Evolutionary conservation across 2,888 invertebrate genomes (phyloP).

Genomic region (Mythimna impura): DNA sequence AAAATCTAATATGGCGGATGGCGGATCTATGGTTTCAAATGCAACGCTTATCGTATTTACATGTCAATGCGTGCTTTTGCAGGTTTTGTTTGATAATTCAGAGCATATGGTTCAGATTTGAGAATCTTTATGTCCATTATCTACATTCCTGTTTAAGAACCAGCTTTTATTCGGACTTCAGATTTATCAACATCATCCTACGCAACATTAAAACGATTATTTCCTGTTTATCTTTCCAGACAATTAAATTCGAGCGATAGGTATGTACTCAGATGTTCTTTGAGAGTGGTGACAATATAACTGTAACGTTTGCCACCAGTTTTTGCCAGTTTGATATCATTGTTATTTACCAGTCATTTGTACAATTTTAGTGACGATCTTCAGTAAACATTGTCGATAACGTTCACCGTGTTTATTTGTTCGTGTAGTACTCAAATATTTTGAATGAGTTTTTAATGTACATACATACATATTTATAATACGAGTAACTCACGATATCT

Average conservation of each 20-base stretch:
- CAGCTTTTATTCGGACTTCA: neutral
- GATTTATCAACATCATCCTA: slow-evolving; percentile 10
- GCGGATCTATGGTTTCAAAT: slow-evolving; percentile 36
- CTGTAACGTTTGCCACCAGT: slow-evolving; percentile 26
- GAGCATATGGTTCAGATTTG: neutral
- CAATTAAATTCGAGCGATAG: slow-evolving; percentile 46
- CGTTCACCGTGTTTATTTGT: slow-evolving; percentile 41
- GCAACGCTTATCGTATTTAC: slow-evolving; percentile 17
- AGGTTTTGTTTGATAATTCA: slow-evolving; percentile 5
- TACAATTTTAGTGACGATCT: slow-evolving; percentile 28
- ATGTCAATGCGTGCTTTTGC: neutral
- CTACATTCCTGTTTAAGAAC: neutral
- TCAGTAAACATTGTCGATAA: slow-evolving; percentile 46
- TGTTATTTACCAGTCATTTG: slow-evolving; percentile 40
- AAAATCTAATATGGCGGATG: slow-evolving; percentile 41
- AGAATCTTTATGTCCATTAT: neutral
- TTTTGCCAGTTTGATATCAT: slow-evolving; percentile 40
- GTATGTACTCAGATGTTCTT: slow-evolving; percentile 45
- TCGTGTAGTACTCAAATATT: slow-evolving; percentile 36
- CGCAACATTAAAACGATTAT: slow-evolving; percentile 22
- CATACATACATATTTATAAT: slow-evolving; percentile 2
- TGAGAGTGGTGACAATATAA: slow-evolving; percentile 33
- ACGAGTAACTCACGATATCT: slow-evolving; percentile 5
- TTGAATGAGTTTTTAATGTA: slow-evolving; percentile 10
- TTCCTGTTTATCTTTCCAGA: slow-evolving; percentile 57